Evolutionary conservation across 2,113 vertebrate species (phyloP).

Genomic region (Stomatorhinus ivindoensis): DNA sequence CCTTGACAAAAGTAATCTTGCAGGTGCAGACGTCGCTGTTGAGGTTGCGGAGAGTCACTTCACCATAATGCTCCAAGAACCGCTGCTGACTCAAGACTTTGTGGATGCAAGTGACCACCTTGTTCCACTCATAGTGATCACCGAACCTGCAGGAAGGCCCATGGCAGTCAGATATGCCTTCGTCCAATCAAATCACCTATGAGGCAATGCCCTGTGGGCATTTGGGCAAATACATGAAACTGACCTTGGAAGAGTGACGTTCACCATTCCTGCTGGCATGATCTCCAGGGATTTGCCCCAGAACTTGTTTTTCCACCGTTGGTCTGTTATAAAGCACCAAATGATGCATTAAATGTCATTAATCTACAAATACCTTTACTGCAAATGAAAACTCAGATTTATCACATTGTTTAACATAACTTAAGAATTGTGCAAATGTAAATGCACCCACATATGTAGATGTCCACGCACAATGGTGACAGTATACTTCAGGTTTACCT

Average conservation of each 20-base stretch:
- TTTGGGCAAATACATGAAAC: constrained; percentile 13
- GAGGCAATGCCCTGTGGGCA: background rate
- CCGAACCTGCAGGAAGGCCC: constrained; percentile 57
- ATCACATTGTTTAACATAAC: background rate
- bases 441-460: background rate
- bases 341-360: background rate
- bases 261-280: constrained; percentile 72
- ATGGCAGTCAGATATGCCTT: background rate
- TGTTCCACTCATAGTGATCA: constrained; percentile 92
- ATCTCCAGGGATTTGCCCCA: constrained; percentile 93
- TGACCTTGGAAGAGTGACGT: constrained; percentile 74
- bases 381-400: background rate
- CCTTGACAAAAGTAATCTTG: constrained; percentile 88
- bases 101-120: constrained; percentile 85
- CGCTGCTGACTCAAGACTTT: constrained; percentile 83
- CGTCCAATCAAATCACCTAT: background rate
- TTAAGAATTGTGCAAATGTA: background rate
- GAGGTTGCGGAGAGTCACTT: constrained; percentile 76
- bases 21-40: constrained; percentile 71
- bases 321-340: constrained; percentile 56
- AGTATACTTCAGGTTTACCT: constrained; percentile 51
- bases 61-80: constrained; percentile 86
- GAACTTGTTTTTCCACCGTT: constrained; percentile 93
- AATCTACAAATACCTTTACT: background rate
- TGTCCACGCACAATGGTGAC: background rate